Evolutionary conservation across 2,797 vertebrate genomes (phyloP), one percentile per base, ranked within the genome.

Genomic region (Ctenopoma multispine): DNA sequence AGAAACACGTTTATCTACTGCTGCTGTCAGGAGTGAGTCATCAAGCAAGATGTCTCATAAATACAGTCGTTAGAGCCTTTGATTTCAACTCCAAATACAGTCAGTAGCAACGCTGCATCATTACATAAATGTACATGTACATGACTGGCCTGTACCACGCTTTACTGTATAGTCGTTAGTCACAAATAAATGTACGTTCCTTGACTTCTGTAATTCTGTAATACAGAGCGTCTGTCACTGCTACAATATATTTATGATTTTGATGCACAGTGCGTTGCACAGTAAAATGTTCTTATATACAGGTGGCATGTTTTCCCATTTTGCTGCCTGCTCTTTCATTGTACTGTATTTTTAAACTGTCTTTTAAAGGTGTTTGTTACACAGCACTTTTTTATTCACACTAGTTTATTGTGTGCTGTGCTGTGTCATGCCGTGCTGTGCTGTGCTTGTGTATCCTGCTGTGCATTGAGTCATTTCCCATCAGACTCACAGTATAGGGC

Each of bases 1-100:
- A 90, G 89, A 77, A 54, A 18, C 40, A 21, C 7, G 3, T 21
- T 24, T 27, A 27, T 44, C 18, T 21, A n/a, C 41, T 46, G 43
- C n/a, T n/a, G 3, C 31, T n/a, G 60, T 21, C 7, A 20, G 0
- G 38, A 56, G 9, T 44, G 1, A 46, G 2, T 4, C 24, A 23
- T 40, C 46, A 38, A 11, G 6, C 17, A 18, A 7, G 14, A 47
- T 46, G 18, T 36, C 12, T 24, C 1, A n/a, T 36, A 14, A 21
- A 3, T 11, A 5, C 11, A 55, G 14, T 4, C 9, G 9, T 38
- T 38, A 13, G 36, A 38, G 10, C 36, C 36, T 38, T 38, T 11
- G 36, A 12, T 38, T 4, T 36, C 4, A 7, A 36, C 34, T 8
- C 3, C 7, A 10, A 38, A 13, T 12, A 24, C 24, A 24, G 24